These are phyloP conservation scores for Galeopsomyia nigrocyanea DNA, from an alignment of 2,888 invertebrate genomes.

Conservation along the genomic window DNA sequence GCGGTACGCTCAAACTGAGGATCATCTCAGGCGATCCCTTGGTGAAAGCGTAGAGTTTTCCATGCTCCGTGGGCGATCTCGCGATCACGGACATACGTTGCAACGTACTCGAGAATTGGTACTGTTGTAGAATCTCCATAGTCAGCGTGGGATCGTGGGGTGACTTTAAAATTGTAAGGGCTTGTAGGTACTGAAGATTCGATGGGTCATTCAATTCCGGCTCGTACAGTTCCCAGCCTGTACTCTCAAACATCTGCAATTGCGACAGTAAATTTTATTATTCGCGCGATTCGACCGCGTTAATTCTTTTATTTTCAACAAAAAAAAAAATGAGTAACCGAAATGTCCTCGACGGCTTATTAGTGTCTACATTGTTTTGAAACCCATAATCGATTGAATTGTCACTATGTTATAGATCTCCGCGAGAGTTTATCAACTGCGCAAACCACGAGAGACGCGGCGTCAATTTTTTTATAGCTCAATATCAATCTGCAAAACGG, in stretches of 20 bases:
- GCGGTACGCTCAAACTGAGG: slow-evolving; percentile 72
- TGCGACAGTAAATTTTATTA: not conserved
- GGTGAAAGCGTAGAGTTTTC: slow-evolving; percentile 80
- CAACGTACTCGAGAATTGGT: slow-evolving; percentile 86
- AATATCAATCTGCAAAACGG: too few species aligned
- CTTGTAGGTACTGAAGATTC: slow-evolving; percentile 75
- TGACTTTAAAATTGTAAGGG: slow-evolving; percentile 20
- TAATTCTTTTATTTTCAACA: too few species aligned
- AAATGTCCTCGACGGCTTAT: too few species aligned
- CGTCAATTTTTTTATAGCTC: too few species aligned
- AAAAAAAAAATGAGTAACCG: too few species aligned
- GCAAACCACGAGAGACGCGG: too few species aligned
- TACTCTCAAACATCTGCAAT: slow-evolving; percentile 83
- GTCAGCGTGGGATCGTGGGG: not conserved
- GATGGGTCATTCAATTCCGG: slow-evolving; percentile 78
- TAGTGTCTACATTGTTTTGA: too few species aligned
- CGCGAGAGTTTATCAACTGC: too few species aligned
- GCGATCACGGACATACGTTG: slow-evolving; percentile 91
- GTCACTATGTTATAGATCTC: too few species aligned
- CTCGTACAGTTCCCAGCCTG: slow-evolving; percentile 86
- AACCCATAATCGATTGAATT: too few species aligned
- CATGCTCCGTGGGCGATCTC: slow-evolving; percentile 74
- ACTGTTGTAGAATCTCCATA: slow-evolving; percentile 84
- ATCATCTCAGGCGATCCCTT: slow-evolving; percentile 92
- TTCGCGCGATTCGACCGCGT: not conserved